Percentiles rank a stretch among this genome's conserved stretches.
Evolutionary conservation across 2,888 invertebrate species (phyloP).

Genomic region (Sinopyrophorus schimmeli): DNA sequence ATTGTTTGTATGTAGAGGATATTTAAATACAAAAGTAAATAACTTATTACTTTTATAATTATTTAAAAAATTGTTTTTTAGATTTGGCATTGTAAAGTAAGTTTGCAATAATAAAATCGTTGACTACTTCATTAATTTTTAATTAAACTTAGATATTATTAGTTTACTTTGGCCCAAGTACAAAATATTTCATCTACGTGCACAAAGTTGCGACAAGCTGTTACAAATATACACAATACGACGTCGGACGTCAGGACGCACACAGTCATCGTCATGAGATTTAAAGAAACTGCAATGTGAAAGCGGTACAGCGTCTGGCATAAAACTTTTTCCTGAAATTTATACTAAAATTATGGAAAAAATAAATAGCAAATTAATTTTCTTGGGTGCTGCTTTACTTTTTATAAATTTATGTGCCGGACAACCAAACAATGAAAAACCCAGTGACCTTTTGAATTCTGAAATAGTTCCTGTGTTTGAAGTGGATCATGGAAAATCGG

Average conservation of each 20-base stretch:
- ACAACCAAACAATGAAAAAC: not conserved
- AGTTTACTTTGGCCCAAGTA: slow-evolving; percentile 12
- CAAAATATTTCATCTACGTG: slow-evolving; percentile 15
- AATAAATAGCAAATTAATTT: too few relatives aligned
- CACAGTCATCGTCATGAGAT: slow-evolving; percentile 18
- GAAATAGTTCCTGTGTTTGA: slow-evolving; percentile 44
- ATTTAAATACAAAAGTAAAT: too few relatives aligned
- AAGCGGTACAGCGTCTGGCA: too few relatives aligned
- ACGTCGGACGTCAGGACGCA: slow-evolving; percentile 17
- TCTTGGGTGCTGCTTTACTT: not conserved
- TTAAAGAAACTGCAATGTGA: slow-evolving; percentile 7
- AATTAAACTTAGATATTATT: not conserved
- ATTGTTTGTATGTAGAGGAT: too few relatives aligned
- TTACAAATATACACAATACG: slow-evolving; percentile 25
- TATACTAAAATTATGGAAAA: not conserved
- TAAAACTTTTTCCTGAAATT: not conserved
- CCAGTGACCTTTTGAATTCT: not conserved
- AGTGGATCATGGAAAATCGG: slow-evolving; percentile 63
- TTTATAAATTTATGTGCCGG: slow-evolving; percentile 6
- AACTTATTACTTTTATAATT: too few relatives aligned
- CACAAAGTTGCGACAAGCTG: slow-evolving; percentile 9
- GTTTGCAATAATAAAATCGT: too few relatives aligned
- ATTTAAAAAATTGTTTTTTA: not conserved
- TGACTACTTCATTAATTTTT: not conserved
- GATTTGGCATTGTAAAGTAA: not conserved